Conservation (phyloP, 2,797 vertebrate genomes). For the Nasua narica region DNA sequence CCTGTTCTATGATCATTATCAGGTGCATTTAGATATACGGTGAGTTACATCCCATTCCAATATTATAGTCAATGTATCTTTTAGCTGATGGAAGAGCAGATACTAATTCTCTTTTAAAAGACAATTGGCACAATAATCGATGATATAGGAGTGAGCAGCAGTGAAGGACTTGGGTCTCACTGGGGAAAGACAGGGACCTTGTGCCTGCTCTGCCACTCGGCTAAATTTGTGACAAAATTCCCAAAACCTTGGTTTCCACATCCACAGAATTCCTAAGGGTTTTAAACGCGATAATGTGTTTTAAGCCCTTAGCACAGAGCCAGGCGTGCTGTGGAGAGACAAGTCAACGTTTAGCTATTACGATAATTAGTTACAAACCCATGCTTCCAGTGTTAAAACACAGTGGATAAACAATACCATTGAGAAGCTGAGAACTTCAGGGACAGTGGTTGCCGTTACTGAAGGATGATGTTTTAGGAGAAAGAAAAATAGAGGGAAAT, state of each 20-base stretch:
- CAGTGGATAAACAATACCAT: background rate
- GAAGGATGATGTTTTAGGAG: background rate
- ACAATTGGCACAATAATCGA: background rate
- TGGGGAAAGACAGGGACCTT: background rate
- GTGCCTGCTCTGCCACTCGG: background rate
- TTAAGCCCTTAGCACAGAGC: background rate
- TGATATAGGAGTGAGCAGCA: background rate
- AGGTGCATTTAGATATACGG: background rate
- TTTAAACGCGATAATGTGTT: background rate
- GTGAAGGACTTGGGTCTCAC: background rate
- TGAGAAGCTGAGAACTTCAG: background rate
- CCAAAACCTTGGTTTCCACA: background rate
- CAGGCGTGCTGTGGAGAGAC: background rate
- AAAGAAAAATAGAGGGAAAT: background rate
- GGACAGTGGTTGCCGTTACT: background rate
- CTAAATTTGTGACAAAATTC: background rate
- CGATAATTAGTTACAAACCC: background rate
- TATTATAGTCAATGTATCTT: background rate
- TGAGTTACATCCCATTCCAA: background rate
- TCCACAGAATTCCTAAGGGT: background rate
- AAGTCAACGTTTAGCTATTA: background rate
- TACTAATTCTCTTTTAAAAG: background rate
- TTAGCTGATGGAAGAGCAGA: background rate
- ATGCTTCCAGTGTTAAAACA: background rate
- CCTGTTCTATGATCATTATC: background rate